Base-by-base conservation (phyloP, 1,140 invertebrate species). In the Drosophila kurseongensis region DNA sequence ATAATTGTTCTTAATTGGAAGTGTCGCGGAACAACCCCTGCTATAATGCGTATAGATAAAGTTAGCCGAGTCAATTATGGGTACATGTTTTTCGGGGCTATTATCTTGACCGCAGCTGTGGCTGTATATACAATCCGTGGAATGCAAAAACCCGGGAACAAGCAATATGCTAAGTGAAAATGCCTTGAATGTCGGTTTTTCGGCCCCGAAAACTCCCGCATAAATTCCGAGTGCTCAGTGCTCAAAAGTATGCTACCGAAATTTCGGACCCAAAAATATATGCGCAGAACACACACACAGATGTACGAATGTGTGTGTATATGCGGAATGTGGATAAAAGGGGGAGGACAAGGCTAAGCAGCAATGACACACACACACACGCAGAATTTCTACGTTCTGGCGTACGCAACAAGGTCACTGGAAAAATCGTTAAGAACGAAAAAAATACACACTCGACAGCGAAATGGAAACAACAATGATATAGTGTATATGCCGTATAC, bases 361-460 rank as follows among this genome's bases (percentile, higher is more conserved):
- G 81, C 60, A 68, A 45, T 65, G 52, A 56, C 67, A 82, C 32
- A 77, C 66, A 71, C 27, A 42, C 67, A 61, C 18, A 67, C 12
- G 35, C 36, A 48, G 14, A 73, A 62, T 51, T 56, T 77, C 71
- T 78, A 76, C 78, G 74, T 54, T 75, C 61, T 78, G 52, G 85
- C 76, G 85, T 90, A 92, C 90, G 88, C 91, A 92, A 92, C 91
- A 92, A 92, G 91, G 91, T 92, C 90, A 92, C 84, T 92, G 91
- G 91, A 92, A 92, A 91, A 91, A 92, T 92, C 90, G 91, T 92
- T 92, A 92, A 76, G 72, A 80, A 91, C 65, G 36, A 44, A 57
- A 66, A 44, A 47, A 41, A 38, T 65, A 54, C 13, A 48, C 32
- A 65, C 32, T 52, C 59, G n/a, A 44, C 54, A 12, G 50, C 50